Conservation (phyloP, 2,113 vertebrate species). For the Cebus imitator region DNA sequence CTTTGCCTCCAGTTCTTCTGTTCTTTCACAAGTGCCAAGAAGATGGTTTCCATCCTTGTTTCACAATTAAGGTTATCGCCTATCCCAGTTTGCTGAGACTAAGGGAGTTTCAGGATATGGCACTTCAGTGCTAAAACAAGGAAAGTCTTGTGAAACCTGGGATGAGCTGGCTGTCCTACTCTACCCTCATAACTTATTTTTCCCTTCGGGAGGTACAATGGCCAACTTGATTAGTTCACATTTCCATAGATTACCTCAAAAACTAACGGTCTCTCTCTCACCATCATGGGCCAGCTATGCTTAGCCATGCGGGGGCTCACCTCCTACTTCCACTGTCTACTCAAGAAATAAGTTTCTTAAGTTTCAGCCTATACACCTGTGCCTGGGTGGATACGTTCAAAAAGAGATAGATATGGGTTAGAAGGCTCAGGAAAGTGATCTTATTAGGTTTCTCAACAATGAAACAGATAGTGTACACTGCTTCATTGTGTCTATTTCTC, state of each 20-base stretch:
- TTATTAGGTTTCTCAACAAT: background rate
- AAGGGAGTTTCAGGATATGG: background rate
- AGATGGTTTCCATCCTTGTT: background rate
- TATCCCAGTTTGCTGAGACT: background rate
- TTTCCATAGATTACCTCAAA: background rate
- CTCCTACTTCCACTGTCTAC: background rate
- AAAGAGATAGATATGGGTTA: background rate
- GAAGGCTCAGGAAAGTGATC: background rate
- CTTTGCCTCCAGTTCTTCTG: background rate
- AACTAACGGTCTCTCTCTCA: background rate
- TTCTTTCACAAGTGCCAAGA: background rate
- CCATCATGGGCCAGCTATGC: background rate
- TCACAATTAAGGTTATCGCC: background rate
- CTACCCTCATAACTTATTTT: background rate
- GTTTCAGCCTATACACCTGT: background rate
- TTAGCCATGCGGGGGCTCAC: background rate
- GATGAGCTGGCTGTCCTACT: background rate
- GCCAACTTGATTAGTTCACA: background rate
- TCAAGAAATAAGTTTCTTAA: background rate
- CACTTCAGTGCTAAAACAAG: background rate
- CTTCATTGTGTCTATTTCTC: background rate
- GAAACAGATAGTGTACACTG: background rate
- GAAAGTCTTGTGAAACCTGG: background rate
- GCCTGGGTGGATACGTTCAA: background rate
- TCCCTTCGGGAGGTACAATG: background rate